A percentile compares a stretch with the other conserved stretches of the same genome.
phyloP scores from a whole-genome alignment of 2,797 vertebrate species.

The Nyctalus aviator region DNA sequence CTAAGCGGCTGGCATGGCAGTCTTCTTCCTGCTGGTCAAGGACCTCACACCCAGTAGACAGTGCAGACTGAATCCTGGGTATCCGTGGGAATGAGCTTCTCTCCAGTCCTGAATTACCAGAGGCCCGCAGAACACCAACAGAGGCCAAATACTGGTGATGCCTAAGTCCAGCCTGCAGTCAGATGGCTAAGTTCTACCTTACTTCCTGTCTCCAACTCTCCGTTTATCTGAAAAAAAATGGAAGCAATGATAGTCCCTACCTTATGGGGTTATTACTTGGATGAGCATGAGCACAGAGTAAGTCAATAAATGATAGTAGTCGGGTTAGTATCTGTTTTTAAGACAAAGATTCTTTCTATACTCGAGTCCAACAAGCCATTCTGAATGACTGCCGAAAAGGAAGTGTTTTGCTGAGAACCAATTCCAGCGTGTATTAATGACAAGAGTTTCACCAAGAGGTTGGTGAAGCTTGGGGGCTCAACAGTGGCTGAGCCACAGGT shows the following conservation, averaged over 20 bases:
- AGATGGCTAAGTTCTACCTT: not conserved
- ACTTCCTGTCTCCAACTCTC: not conserved
- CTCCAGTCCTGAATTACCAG: not conserved
- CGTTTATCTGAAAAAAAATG: not conserved
- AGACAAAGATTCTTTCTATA: not conserved
- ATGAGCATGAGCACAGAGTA: not conserved
- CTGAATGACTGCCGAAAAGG: not conserved
- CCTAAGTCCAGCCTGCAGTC: not conserved
- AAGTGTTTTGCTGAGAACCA: not conserved
- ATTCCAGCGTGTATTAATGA: too few species aligned
- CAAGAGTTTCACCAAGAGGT: too few species aligned
- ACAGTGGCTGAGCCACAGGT: too few species aligned
- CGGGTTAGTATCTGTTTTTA: too few species aligned
- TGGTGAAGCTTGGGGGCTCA: too few species aligned
- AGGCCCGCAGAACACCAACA: fast-evolving
- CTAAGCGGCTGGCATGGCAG: too few species aligned
- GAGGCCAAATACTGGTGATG: not conserved
- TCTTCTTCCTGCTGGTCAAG: not conserved
- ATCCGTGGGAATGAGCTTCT: not conserved
- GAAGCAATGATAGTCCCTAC: not conserved
- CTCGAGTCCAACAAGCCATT: not conserved
- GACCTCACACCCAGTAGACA: not conserved
- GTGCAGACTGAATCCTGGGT: not conserved
- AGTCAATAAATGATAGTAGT: not conserved
- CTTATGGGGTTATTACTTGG: not conserved